Conservation (phyloP, 1,140 invertebrate species). For the Teleogryllus occipitalis region DNA sequence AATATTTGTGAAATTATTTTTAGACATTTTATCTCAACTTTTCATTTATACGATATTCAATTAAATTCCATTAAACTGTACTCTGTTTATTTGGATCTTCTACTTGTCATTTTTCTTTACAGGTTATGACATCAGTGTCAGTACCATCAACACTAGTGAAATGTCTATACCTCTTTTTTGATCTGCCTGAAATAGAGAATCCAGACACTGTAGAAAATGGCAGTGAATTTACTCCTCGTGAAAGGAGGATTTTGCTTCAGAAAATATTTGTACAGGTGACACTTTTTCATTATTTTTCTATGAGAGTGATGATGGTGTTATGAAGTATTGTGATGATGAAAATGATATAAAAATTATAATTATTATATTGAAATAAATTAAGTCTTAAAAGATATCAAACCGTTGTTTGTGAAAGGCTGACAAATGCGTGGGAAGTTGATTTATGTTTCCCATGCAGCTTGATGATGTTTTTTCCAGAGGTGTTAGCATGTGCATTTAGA, state of each 20-base stretch:
- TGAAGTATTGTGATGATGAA: neutral
- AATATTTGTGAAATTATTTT: neutral
- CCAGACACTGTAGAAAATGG: constrained; percentile 48
- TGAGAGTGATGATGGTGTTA: neutral
- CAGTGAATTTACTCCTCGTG: constrained; percentile 83
- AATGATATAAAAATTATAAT: neutral
- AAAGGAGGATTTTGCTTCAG: constrained; percentile 84
- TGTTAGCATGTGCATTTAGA: no score
- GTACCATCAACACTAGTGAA: constrained; percentile 97
- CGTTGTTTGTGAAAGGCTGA: no score
- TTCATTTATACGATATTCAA: no score
- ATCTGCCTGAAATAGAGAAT: constrained; percentile 81
- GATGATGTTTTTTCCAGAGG: no score
- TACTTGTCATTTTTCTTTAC: constrained; percentile 25
- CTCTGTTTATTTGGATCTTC: neutral
- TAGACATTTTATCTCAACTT: neutral
- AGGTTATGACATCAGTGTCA: constrained; percentile 91
- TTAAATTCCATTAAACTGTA: no score
- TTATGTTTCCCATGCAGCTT: no score
- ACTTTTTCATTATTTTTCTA: constrained; percentile 10
- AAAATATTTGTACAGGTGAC: constrained; percentile 92
- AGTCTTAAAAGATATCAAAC: no score
- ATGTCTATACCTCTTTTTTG: constrained; percentile 97
- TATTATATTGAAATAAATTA: no score
- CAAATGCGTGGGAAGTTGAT: no score